A percentile compares a stretch with the other conserved stretches of the same genome.
These are phyloP conservation scores for Agrochola lota DNA, from an alignment of 2,888 invertebrate species.

Conservation along the genomic window DNA sequence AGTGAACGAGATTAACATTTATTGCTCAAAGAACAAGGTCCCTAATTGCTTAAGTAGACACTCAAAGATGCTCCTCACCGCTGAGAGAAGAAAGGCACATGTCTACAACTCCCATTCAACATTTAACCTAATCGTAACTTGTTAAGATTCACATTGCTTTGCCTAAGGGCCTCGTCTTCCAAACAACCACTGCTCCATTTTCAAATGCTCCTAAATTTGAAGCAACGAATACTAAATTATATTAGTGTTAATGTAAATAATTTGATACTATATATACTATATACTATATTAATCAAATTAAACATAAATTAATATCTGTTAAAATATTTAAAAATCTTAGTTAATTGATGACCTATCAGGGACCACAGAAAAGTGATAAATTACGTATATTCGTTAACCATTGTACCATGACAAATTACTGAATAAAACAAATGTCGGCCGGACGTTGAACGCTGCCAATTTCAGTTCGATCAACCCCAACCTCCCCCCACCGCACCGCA, in stretches of 20 bases:
- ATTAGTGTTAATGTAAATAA: conserved; percentile 57
- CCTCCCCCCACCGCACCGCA: conserved; percentile 66
- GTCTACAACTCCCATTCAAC: conserved; percentile 61
- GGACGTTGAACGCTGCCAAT: conserved; percentile 85
- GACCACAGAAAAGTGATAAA: conserved; percentile 59
- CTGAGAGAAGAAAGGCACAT: conserved; percentile 56
- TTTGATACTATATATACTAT: conserved; percentile 71
- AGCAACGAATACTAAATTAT: conserved; percentile 61
- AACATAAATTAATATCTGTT: conserved; percentile 21
- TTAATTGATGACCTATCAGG: conserved; percentile 34
- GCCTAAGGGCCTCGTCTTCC: conserved; percentile 46
- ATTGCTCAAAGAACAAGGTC: conserved; percentile 77
- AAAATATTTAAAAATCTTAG: conserved; percentile 8
- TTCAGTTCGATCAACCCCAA: conserved; percentile 87
- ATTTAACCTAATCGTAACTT: conserved; percentile 67
- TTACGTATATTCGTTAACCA: conserved; percentile 68
- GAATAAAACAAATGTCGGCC: conserved; percentile 80
- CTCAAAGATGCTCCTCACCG: conserved; percentile 59
- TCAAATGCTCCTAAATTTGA: conserved; percentile 72
- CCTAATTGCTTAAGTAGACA: conserved; percentile 76
- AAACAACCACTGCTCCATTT: conserved; percentile 76
- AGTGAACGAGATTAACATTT: conserved; percentile 82
- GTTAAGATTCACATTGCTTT: conserved; percentile 69
- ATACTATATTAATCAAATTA: conserved; percentile 12
- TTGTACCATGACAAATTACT: conserved; percentile 77